A percentile compares a stretch with the other conserved stretches of the same genome.
Evolutionary conservation across 2,797 vertebrate genomes (phyloP).

Genomic region (Ibycter americanus): DNA sequence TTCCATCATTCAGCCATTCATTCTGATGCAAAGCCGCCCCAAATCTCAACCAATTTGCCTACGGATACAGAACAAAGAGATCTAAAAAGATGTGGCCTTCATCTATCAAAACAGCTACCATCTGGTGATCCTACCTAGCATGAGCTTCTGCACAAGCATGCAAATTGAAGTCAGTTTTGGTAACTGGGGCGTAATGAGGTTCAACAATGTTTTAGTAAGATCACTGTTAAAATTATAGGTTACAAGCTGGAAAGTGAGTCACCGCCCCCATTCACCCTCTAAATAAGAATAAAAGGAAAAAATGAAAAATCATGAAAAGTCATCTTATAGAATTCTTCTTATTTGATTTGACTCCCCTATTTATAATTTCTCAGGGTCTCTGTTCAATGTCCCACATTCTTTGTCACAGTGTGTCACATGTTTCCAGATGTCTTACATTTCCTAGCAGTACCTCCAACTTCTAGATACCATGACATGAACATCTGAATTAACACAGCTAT

Average conservation of each 20-base stretch:
- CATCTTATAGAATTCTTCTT: not conserved
- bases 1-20: not conserved
- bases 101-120: conserved; percentile 32
- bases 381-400: not conserved
- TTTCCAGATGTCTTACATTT: not conserved
- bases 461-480: not conserved
- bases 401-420: not conserved
- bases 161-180: conserved; percentile 2
- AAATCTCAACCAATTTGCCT: not conserved
- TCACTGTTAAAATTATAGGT: not conserved
- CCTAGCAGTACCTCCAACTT: not conserved
- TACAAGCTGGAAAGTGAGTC: not conserved
- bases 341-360: not conserved
- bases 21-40: not conserved
- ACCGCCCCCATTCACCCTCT: not conserved
- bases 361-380: not conserved
- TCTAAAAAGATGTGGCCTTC: conserved; percentile 5
- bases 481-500: not conserved
- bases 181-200: not conserved
- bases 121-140: not conserved
- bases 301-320: not conserved
- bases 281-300: not conserved
- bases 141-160: not conserved
- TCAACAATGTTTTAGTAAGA: not conserved
- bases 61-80: not conserved